Base-by-base conservation (phyloP, 2,888 invertebrate genomes). In the Teleogryllus oceanicus region DNA sequence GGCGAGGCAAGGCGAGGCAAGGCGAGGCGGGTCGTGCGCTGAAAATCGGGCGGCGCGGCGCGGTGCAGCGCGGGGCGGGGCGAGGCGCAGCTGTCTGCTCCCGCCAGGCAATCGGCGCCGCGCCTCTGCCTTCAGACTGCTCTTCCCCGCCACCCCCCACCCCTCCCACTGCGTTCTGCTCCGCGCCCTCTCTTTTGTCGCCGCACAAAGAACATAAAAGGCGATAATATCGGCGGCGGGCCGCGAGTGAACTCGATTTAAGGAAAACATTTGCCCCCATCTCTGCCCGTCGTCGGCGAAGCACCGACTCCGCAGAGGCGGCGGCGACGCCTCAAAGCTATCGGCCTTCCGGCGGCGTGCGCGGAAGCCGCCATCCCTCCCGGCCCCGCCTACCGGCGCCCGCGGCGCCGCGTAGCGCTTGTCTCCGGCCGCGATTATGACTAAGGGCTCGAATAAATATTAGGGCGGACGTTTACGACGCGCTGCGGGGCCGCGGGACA, bases 241-340 rank as follows among this genome's bases (percentile, higher is more conserved):
- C 62, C 62, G 62, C 62, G 62, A 18, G 62, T 62, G n/a, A 62
- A 62, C 62, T 62, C 62, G 62, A 62, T 62, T 62, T 62, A 62
- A 62, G 62, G 62, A 62, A 62, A 62, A 62, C 62, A 62, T 62
- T 62, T 62, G 62, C 62, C n/a, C 62, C 13, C 62, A 4, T 62
- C 62, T 13, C 62, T 4, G 62, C 13, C 62, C 62, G 62, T 62
- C 16, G 16, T 62, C 62, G 37, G 37, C 37, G 37, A 37, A 37
- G 37, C 37, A 37, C 37, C 37, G 37, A 37, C 37, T 37, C 37
- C 37, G 37, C 37, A 37, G 37, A 1, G 37, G 8, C 37, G 37
- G 37, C 37, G 37, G 37, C 37, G 37, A 4, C 37, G 37, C 37
- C 37, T 37, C 37, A 37, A 37, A 37, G 37, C 62, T 13, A 62